Base-by-base conservation (phyloP, 2,888 invertebrate species). In the Agriotes lineatus region DNA sequence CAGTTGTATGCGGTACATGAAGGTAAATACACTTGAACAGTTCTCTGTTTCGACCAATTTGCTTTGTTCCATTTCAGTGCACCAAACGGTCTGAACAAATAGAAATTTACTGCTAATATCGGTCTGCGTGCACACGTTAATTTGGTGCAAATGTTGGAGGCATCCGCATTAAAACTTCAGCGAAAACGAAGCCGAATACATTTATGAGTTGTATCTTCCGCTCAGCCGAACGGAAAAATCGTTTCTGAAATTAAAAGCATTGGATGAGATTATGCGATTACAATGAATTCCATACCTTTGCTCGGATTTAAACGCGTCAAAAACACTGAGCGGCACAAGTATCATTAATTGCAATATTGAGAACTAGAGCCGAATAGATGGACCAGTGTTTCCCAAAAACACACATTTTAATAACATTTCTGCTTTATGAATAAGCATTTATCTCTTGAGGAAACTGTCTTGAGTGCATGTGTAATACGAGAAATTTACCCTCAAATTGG, bases 21-120 rank as follows among this genome's bases (percentile, higher is more conserved):
- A 58, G 44, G 44, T 59, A 59, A 59, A 59, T 59, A 59, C 59
- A 59, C 59, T 59, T 45, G 44, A 45, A n/a, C 42, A 45, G 14
- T 33, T 45, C 30, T 10, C 44, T 45, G 12, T 44, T 33, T 45
- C 59, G 25, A 30, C 59, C 45, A 45, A 59, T 59, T 59, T 33
- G 30, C 59, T 59, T 45, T 59, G 44, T 45, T 52, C 50, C 50
- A 30, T 20, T 30, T 52, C 50, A 30, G 16, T 33, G 30, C 50
- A 30, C 12, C 50, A 30, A 52, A 52, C 16, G 14, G 30, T 14
- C 50, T 52, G 30, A 20, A 52, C 50, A 52, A 52, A 52, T 52
- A 52, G 50, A 16, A 52, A 52, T 52, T 52, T 52, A 52, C 30
- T 16, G 50, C 18, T 52, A 52, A 52, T 52, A 52, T 52, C 50